Conservation (phyloP, 2,888 invertebrate genomes). For the Callimorpha dominula region DNA sequence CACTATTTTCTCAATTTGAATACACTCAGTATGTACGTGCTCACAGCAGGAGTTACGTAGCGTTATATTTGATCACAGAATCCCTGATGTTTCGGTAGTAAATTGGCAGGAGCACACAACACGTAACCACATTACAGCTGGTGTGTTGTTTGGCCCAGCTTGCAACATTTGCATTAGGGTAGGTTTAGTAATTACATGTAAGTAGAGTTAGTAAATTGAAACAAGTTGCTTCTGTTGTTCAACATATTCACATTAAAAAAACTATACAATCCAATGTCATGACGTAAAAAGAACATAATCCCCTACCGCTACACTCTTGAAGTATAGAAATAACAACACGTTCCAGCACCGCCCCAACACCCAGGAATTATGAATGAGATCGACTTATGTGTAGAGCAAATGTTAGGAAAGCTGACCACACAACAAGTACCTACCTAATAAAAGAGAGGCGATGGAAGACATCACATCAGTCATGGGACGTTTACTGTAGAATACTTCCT, state of each 20-base stretch:
- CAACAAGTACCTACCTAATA: no score
- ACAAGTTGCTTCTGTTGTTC: background rate
- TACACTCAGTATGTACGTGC: slow-evolving; percentile 3
- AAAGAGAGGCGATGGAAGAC: no score
- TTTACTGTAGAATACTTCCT: no score
- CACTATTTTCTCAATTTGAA: background rate
- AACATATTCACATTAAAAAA: background rate
- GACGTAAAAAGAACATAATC: no score
- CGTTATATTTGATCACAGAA: slow-evolving; percentile 21
- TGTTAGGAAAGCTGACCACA: no score
- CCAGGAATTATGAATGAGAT: no score
- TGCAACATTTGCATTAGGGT: slow-evolving; percentile 41
- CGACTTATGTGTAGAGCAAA: no score
- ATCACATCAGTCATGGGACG: no score
- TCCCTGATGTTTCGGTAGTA: slow-evolving; percentile 20
- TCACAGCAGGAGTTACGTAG: slow-evolving; percentile 12
- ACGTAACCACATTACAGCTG: slow-evolving; percentile 42
- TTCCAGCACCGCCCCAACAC: no score
- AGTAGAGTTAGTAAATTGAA: slow-evolving; percentile 13
- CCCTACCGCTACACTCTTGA: no score
- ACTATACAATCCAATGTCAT: background rate
- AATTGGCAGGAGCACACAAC: slow-evolving; percentile 37
- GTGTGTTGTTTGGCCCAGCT: slow-evolving; percentile 42
- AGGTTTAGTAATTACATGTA: slow-evolving; percentile 47
- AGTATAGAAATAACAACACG: no score